Percentiles rank a stretch among this genome's conserved stretches.
These are phyloP conservation scores for Amniataba percoides DNA, from an alignment of 2,797 vertebrate genomes.

Conservation along the genomic window DNA sequence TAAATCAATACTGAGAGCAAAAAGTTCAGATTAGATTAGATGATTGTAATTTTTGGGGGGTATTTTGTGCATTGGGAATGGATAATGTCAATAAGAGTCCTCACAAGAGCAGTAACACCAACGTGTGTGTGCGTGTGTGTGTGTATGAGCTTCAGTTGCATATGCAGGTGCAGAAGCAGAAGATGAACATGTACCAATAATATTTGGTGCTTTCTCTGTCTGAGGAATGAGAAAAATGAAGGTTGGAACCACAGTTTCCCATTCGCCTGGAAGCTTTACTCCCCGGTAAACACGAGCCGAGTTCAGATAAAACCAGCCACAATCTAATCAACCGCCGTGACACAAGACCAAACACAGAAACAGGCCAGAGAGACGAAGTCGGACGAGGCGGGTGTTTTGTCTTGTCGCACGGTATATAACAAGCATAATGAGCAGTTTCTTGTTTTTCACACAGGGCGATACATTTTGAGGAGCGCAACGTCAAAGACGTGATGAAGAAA, in stretches of 20 bases:
- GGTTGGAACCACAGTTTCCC: constrained; percentile 58
- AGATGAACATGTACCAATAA: constrained; percentile 74
- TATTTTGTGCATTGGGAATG: background rate
- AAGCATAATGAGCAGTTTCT: background rate
- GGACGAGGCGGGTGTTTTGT: constrained; percentile 23
- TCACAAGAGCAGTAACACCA: background rate
- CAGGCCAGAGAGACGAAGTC: background rate
- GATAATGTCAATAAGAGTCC: background rate
- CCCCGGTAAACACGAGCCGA: constrained; percentile 23
- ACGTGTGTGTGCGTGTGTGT: background rate
- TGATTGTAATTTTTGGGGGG: no score
- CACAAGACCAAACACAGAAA: constrained; percentile 18
- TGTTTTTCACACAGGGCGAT: background rate
- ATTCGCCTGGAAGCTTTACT: constrained; percentile 47
- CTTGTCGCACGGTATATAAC: background rate
- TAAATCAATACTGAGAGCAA: background rate
- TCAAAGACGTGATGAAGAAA: background rate
- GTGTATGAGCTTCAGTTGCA: background rate
- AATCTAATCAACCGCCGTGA: constrained; percentile 32
- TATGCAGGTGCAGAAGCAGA: constrained; percentile 67
- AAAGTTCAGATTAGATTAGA: background rate
- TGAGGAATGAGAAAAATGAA: constrained; percentile 73
- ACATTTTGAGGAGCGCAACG: background rate
- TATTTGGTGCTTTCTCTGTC: constrained; percentile 70
- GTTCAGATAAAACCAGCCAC: constrained; percentile 43